Evolutionary conservation across 2,888 invertebrate genomes (phyloP).

Genomic region (Drosophila gaucha): DNA sequence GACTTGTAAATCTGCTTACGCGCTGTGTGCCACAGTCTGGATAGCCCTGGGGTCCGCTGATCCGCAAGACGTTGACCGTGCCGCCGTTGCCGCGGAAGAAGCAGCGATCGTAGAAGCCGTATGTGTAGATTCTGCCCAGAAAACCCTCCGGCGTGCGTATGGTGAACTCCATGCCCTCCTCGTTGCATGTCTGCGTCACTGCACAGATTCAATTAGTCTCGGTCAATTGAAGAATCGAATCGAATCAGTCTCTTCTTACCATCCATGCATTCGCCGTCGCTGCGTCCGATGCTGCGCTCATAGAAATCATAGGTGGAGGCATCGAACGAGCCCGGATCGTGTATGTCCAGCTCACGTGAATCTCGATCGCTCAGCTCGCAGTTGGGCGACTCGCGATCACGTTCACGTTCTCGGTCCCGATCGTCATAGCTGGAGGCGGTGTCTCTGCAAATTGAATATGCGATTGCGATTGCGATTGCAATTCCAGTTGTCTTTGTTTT

Average conservation of each 20-base stretch:
- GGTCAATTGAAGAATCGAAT: constrained; percentile 18
- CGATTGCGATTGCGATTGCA: constrained; percentile 32
- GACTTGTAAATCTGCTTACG: constrained; percentile 84
- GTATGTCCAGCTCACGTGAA: constrained; percentile 92
- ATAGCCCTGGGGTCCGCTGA: constrained; percentile 96
- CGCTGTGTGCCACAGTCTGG: constrained; percentile 96
- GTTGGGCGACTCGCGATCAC: constrained; percentile 87
- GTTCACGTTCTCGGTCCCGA: constrained; percentile 85
- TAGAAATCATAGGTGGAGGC: constrained; percentile 94
- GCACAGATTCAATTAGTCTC: constrained; percentile 52
- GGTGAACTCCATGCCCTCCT: constrained; percentile 97
- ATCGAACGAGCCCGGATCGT: constrained; percentile 94
- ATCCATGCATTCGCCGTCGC: constrained; percentile 92
- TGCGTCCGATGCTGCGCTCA: constrained; percentile 90
- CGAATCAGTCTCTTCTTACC: constrained; percentile 88
- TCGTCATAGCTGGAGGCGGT: constrained; percentile 88
- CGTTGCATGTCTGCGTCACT: constrained; percentile 96
- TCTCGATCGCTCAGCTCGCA: constrained; percentile 96
- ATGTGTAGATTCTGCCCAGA: constrained; percentile 95
- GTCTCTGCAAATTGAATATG: constrained; percentile 84
- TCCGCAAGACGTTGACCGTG: constrained; percentile 91
- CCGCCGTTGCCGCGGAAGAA: constrained; percentile 96
- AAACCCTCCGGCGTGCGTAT: constrained; percentile 95
- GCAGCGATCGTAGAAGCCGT: constrained; percentile 95
- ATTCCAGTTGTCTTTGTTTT: constrained; percentile 9